phyloP scores from a whole-genome alignment of 2,113 vertebrate genomes.

The Octodon degus region DNA sequence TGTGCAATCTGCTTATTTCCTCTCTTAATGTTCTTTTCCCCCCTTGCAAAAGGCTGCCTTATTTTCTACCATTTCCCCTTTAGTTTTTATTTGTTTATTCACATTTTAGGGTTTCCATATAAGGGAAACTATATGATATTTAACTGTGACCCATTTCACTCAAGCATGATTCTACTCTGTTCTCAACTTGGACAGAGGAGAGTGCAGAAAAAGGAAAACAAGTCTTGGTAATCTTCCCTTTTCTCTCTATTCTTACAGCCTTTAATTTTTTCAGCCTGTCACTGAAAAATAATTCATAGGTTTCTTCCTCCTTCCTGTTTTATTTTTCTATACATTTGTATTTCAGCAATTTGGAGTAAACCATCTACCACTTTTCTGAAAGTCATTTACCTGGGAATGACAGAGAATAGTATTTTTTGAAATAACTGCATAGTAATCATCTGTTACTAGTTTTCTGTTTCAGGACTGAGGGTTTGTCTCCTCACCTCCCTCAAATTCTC shows the following conservation, averaged over 20 bases:
- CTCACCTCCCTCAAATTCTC: neutral
- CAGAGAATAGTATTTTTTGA: constrained; percentile 51
- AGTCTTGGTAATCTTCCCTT: neutral
- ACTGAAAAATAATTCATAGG: neutral
- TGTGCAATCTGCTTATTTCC: neutral
- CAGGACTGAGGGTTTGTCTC: neutral
- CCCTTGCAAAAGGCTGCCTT: neutral
- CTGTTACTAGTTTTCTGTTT: constrained; percentile 62
- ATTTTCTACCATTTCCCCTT: neutral
- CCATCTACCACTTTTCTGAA: constrained; percentile 67
- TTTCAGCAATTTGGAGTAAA: constrained; percentile 65
- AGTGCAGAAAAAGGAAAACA: neutral
- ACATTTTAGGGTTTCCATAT: neutral
- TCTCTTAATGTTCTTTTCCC: neutral
- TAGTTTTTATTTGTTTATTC: neutral
- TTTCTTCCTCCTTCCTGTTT: constrained; percentile 37
- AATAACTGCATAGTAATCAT: constrained; percentile 66
- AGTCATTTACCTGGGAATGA: constrained; percentile 67
- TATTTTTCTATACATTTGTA: constrained; percentile 33
- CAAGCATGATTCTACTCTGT: neutral
- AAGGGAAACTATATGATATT: neutral
- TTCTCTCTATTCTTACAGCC: neutral
- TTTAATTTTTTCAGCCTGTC: neutral
- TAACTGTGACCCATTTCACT: neutral
- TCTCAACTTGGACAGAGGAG: constrained; percentile 50